These are phyloP conservation scores for Ammodytes marinus DNA, from an alignment of 2,113 vertebrate genomes.

Conservation along the genomic window DNA sequence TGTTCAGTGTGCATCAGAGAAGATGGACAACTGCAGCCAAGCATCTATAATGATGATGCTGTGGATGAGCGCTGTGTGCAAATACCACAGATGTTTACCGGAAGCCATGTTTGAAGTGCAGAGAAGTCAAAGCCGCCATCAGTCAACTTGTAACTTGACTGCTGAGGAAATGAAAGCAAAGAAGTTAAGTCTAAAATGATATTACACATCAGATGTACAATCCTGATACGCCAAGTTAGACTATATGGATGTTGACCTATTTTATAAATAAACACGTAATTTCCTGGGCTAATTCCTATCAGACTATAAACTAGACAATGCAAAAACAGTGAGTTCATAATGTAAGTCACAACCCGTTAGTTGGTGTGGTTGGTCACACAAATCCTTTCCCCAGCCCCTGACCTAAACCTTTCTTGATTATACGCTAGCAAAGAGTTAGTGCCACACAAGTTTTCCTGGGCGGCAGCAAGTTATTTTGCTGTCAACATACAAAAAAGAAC, in stretches of 20 bases:
- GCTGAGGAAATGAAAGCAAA: not conserved
- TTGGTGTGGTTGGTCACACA: too few relatives aligned
- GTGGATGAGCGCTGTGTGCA: not conserved
- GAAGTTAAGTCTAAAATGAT: not conserved
- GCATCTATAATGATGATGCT: conserved; percentile 35
- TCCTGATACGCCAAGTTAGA: not conserved
- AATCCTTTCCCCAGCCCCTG: too few relatives aligned
- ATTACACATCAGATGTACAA: not conserved
- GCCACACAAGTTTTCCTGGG: too few relatives aligned
- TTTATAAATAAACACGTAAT: not conserved
- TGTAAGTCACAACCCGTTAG: too few relatives aligned
- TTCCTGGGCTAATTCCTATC: not conserved
- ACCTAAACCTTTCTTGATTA: too few relatives aligned
- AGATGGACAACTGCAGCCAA: conserved; percentile 55
- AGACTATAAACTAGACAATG: not conserved
- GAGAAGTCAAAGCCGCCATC: conserved; percentile 31
- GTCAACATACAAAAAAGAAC: too few relatives aligned
- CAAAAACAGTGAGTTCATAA: not conserved
- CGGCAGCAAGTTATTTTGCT: too few relatives aligned
- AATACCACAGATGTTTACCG: conserved; percentile 27
- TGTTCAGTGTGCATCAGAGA: not conserved
- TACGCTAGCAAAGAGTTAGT: too few relatives aligned
- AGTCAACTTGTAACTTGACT: not conserved
- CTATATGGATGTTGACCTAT: not conserved
- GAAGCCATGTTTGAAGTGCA: conserved; percentile 14